Percentiles rank a stretch among this genome's conserved stretches.
These are phyloP conservation scores for Notoglanidium macrostoma DNA, from an alignment of 2,797 vertebrate species.

Conservation along the genomic window DNA sequence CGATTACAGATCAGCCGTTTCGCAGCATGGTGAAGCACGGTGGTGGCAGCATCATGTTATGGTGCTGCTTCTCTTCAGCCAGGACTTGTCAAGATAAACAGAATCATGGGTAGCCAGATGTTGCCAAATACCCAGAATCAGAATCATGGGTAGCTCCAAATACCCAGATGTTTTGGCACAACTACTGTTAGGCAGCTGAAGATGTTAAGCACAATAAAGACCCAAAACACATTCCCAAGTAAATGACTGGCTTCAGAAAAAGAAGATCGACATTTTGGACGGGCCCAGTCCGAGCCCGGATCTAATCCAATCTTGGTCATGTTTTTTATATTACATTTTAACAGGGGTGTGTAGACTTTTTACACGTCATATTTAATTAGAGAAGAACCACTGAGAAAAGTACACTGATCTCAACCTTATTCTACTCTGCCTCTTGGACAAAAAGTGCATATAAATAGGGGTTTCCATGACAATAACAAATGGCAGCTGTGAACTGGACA, in stretches of 20 bases:
- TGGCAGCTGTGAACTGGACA: neutral
- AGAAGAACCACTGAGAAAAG: neutral
- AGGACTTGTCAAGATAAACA: neutral
- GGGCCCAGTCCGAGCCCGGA: neutral
- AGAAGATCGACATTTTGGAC: neutral
- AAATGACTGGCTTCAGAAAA: neutral
- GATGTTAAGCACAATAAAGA: neutral
- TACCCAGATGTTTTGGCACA: neutral
- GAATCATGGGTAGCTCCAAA: neutral
- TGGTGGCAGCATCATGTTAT: neutral
- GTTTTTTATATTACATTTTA: neutral
- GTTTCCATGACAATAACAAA: neutral
- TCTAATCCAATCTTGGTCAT: neutral
- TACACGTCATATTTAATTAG: neutral
- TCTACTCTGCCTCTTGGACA: neutral
- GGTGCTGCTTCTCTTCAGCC: neutral
- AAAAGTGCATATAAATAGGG: neutral
- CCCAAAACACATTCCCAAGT: neutral
- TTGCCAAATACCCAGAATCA: neutral
- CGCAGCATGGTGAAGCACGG: neutral
- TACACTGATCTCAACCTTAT: neutral
- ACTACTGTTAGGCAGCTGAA: neutral
- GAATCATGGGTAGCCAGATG: neutral
- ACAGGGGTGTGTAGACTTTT: neutral
- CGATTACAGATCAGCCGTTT: too few species aligned